A percentile compares a stretch with the other conserved stretches of the same genome.
Evolutionary conservation across 2,888 invertebrate species (phyloP).

Genomic region (Andrena minutula): DNA sequence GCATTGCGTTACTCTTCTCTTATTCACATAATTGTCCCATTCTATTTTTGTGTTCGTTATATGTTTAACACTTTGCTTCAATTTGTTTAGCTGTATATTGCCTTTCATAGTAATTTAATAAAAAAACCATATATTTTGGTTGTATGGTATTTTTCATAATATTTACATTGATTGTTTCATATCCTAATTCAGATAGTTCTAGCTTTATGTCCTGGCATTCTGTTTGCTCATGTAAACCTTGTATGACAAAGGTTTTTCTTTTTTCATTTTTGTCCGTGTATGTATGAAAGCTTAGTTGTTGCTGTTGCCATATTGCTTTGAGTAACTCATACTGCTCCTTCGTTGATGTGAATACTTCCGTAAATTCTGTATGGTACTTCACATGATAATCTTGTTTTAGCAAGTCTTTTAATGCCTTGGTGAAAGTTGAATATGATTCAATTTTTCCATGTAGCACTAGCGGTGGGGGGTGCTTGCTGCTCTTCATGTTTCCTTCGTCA

Average conservation of each 20-base stretch:
- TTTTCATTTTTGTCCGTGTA: conserved; percentile 12
- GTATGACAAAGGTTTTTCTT: conserved; percentile 2
- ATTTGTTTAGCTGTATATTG: background rate
- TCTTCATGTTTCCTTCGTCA: background rate
- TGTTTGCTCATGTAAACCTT: background rate
- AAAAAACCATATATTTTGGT: conserved; percentile 12
- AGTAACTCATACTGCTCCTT: background rate
- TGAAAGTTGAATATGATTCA: background rate
- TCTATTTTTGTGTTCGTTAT: background rate
- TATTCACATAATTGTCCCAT: conserved; percentile 54
- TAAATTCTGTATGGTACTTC: background rate
- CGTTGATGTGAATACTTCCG: background rate
- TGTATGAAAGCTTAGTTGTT: background rate
- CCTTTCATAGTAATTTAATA: background rate
- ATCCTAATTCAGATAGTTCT: background rate
- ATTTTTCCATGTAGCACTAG: conserved; percentile 1
- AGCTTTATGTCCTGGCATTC: background rate
- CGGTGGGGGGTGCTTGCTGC: background rate
- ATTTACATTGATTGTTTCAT: background rate
- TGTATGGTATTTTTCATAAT: conserved; percentile 1
- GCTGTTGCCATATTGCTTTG: background rate
- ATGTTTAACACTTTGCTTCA: background rate
- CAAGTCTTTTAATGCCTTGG: background rate
- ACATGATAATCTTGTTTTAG: background rate
- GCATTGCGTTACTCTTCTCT: conserved; percentile 70